Base-by-base conservation (phyloP, 2,888 invertebrate species). In the Heliothis peltigera region DNA sequence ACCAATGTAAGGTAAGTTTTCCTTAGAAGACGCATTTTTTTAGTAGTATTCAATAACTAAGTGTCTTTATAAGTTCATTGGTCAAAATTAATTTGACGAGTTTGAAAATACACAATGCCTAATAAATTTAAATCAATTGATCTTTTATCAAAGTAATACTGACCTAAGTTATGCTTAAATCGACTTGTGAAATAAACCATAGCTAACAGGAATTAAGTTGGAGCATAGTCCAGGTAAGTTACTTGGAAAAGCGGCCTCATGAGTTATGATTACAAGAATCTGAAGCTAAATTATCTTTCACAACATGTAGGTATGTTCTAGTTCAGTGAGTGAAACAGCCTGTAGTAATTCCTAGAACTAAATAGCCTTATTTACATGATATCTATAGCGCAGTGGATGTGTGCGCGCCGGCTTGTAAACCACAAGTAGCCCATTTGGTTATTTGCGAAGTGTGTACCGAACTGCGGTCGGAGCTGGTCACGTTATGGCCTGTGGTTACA, bases 361-460 rank as follows among this genome's bases (percentile, higher is more conserved):
- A 42, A 65, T 42, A 72, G 65, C 39, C 43, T 74, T 74, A 75
- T 79, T 79, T 66, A 70, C 61, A 67, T 54, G 49, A 25, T 52
- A 46, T 62, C 48, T 49, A n/a, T 54, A 51, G 43, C 48, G 22
- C 43, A 51, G 47, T 53, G 59, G 54, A 60, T 32, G 52, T 68
- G 64, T 58, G 54, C 64, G 68, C 66, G 70, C 60, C 61, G 62
- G 70, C 72, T 71, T 67, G 74, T 62, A 70, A 82, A 79, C 82
- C 84, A 67, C 84, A 80, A 75, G 79, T 80, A 82, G 77, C 75
- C 70, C 70, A 64, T 72, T 78, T 75, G 73, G 78, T 80, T 82
- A 77, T 81, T 77, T 75, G 66, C 64, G 73, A 69, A 64, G 60
- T 73, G 67, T 70, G 73, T 75, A 77, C 73, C 66, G 70, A 79